Conservation (phyloP, 2,888 invertebrate species). For the Dryocosmus kuriphilus region DNA sequence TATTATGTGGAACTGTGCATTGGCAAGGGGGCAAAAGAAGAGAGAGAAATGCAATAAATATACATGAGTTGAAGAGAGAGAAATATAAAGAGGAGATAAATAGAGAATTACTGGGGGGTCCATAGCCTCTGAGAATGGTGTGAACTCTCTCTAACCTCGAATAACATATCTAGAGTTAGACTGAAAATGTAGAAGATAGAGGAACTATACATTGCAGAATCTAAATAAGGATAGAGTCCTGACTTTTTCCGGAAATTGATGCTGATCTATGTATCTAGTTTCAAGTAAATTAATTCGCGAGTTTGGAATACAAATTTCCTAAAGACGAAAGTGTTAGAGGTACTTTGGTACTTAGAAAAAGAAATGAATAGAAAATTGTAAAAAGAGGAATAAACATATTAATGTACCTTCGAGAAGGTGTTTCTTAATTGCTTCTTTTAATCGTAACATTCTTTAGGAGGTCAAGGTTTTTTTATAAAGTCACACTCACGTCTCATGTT, state of each 20-base stretch:
- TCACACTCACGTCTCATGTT: not conserved
- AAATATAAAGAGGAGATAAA: constrained; percentile 50
- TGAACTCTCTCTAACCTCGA: constrained; percentile 66
- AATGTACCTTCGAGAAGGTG: not conserved
- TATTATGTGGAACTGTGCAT: constrained; percentile 74
- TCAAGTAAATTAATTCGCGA: not conserved
- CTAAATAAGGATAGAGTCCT: not conserved
- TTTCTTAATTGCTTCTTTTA: not conserved
- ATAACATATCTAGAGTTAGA: constrained; percentile 62
- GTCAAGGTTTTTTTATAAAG: not conserved
- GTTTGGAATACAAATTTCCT: not conserved
- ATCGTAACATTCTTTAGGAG: not conserved
- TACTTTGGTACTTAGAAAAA: not conserved
- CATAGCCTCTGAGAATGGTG: constrained; percentile 55
- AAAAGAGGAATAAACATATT: not conserved
- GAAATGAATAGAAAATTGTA: not conserved
- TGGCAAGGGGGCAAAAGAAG: constrained; percentile 51
- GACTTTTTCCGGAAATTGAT: not conserved
- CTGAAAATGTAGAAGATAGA: constrained; percentile 17
- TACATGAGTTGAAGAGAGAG: constrained; percentile 35
- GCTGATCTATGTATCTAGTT: not conserved
- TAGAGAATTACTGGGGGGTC: constrained; percentile 65
- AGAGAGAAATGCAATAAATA: constrained; percentile 52
- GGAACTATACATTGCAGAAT: constrained; percentile 17
- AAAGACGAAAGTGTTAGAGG: not conserved